Evolutionary conservation across 2,797 vertebrate genomes (phyloP).

Genomic region (Dryobates pubescens): DNA sequence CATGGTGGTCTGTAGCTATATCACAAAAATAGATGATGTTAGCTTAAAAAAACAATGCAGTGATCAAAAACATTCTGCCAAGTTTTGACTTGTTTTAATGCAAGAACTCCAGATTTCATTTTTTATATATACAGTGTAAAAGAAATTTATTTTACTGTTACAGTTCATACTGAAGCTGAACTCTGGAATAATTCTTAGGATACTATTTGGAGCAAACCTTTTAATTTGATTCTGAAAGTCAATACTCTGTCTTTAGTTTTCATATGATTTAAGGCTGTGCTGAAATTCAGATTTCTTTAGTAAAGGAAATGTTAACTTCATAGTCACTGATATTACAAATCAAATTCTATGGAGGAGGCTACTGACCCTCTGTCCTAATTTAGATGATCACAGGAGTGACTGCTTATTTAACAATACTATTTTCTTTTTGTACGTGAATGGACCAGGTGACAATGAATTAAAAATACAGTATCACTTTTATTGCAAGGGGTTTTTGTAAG

Average conservation of each 20-base stretch:
- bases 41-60: neutral
- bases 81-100: slow-evolving; percentile 8
- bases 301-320: neutral
- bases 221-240: neutral
- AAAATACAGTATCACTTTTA: slow-evolving; percentile 30
- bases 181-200: slow-evolving; percentile 2
- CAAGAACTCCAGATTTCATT: slow-evolving; percentile 19
- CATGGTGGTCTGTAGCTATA: neutral
- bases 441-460: slow-evolving; percentile 44
- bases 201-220: neutral
- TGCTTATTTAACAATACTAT: slow-evolving; percentile 53
- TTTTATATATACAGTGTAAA: slow-evolving; percentile 41
- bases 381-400: neutral
- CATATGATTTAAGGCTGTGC: neutral
- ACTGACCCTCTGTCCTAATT: neutral
- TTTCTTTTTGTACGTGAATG: slow-evolving; percentile 59
- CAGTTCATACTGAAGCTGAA: slow-evolving; percentile 32
- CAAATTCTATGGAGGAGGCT: neutral
- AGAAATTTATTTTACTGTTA: slow-evolving; percentile 7
- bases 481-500: slow-evolving; percentile 41
- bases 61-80: slow-evolving; percentile 40
- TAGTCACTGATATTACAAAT: neutral
- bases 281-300: slow-evolving; percentile 36
- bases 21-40: neutral
- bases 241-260: neutral